Conservation (phyloP, 2,113 vertebrate species). For the Collichthys lucidus region DNA sequence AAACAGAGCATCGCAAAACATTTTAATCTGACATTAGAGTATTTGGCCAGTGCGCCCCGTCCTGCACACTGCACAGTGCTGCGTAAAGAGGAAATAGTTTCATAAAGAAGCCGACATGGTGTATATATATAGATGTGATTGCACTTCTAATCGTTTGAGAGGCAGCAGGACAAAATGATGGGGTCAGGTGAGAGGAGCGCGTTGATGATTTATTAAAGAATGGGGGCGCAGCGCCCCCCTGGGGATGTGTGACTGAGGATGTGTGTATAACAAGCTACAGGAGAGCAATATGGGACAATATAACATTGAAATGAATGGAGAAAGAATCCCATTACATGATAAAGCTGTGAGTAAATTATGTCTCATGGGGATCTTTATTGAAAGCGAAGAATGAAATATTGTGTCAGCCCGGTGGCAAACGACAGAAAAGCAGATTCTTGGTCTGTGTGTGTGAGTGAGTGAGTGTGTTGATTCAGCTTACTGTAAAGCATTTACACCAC, state of each 20-base stretch:
- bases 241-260: conserved; percentile 33
- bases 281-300: not conserved
- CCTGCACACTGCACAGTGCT: not conserved
- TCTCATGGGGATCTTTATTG: conserved; percentile 5
- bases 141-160: conserved; percentile 10
- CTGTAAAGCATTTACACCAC: conserved; percentile 25
- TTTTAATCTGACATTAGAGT: not conserved
- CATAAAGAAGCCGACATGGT: not conserved
- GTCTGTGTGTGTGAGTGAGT: not conserved
- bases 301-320: not conserved
- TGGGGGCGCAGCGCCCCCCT: conserved; percentile 65
- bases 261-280: not conserved
- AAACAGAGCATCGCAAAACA: not conserved
- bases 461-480: conserved; percentile 15
- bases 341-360: not conserved
- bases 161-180: conserved; percentile 16
- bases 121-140: not conserved
- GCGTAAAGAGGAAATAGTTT: not conserved
- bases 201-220: conserved; percentile 59
- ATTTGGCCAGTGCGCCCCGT: not conserved
- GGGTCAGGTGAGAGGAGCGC: conserved; percentile 61
- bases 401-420: not conserved
- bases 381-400: conserved; percentile 20
- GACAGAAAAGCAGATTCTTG: not conserved
- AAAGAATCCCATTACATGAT: conserved; percentile 31